Evolutionary conservation across 2,888 invertebrate species (phyloP).

Genomic region (Apodemia hepburni): DNA sequence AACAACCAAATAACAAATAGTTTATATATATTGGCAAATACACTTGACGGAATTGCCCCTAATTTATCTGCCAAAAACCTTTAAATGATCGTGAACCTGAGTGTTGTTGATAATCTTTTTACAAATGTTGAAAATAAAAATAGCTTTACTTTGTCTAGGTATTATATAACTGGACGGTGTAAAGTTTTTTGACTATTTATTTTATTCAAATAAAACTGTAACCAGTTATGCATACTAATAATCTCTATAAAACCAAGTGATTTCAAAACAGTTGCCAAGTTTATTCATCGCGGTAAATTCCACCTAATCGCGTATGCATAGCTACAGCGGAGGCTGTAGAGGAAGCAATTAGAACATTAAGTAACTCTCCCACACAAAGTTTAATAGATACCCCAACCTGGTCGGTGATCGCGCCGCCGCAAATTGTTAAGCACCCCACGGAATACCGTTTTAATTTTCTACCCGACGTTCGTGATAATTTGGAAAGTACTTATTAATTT

Average conservation of each 20-base stretch:
- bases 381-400: constrained; percentile 15
- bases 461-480: constrained; percentile 1
- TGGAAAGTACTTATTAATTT: constrained; percentile 11
- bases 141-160: too few relatives aligned
- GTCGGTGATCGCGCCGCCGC: constrained; percentile 11
- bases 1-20: too few relatives aligned
- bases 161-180: too few relatives aligned
- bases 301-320: constrained; percentile 9
- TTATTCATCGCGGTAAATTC: neutral
- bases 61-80: too few relatives aligned
- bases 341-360: constrained; percentile 12
- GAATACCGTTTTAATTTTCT: constrained; percentile 14
- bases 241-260: neutral
- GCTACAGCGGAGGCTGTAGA: neutral
- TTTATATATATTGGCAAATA: too few relatives aligned
- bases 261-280: constrained; percentile 2
- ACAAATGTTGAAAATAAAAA: too few relatives aligned
- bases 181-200: too few relatives aligned
- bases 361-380: constrained; percentile 6
- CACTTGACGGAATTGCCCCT: too few relatives aligned
- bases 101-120: too few relatives aligned
- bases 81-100: too few relatives aligned
- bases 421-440: constrained; percentile 13
- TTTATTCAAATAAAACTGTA: too few relatives aligned
- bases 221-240: too few relatives aligned